These are phyloP conservation scores for Stegodyphus dumicola DNA, from an alignment of 1,140 invertebrate genomes.

Conservation along the genomic window DNA sequence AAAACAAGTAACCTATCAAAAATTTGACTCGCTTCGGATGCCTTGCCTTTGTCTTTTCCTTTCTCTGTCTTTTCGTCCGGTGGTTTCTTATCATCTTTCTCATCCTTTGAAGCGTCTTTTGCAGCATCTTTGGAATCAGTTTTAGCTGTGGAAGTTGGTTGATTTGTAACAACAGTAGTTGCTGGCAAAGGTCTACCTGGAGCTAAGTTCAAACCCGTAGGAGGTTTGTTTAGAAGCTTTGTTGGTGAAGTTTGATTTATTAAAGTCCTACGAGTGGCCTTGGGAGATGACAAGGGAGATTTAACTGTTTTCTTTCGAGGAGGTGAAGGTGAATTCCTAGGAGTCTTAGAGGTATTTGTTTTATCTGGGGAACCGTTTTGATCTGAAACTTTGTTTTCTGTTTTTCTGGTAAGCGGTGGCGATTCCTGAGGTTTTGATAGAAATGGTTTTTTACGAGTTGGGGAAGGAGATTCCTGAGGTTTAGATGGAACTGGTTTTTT, in stretches of 20 bases:
- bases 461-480: slow-evolving; percentile 31
- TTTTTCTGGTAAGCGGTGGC: slow-evolving; percentile 32
- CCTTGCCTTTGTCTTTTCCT: not conserved
- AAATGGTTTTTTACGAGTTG: slow-evolving; percentile 9
- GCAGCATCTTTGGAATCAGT: not conserved
- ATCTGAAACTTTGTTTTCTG: not conserved
- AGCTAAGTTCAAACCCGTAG: not conserved
- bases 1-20: slow-evolving; percentile 57
- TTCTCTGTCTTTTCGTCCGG: slow-evolving; percentile 11
- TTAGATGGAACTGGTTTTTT: slow-evolving; percentile 1
- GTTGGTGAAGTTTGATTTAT: slow-evolving; percentile 14
- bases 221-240: slow-evolving; percentile 14
- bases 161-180: not conserved
- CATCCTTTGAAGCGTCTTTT: not conserved
- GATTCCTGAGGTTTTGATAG: slow-evolving; percentile 24
- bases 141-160: not conserved
- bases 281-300: slow-evolving; percentile 37
- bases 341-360: not conserved
- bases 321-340: slow-evolving; percentile 31
- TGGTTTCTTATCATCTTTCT: not conserved
- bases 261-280: slow-evolving; percentile 21
- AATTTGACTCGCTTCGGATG: slow-evolving; percentile 13
- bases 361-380: not conserved
- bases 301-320: slow-evolving; percentile 22
- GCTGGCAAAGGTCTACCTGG: slow-evolving; percentile 28